Evolutionary conservation across 2,888 invertebrate species (phyloP), one percentile per base, ranked within the genome.

Genomic region (Stenotaenia linearis): DNA sequence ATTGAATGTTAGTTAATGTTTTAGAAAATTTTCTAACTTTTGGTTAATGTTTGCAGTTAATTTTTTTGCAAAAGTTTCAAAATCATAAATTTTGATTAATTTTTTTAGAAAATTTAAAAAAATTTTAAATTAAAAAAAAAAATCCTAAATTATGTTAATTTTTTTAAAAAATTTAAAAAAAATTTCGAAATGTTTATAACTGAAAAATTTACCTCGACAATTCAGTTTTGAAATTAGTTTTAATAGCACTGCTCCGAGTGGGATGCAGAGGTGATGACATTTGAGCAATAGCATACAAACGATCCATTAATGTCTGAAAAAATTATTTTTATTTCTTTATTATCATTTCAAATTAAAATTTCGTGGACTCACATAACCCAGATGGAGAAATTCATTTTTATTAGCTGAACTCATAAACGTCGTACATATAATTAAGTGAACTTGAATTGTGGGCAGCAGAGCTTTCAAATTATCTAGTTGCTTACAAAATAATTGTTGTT

Each of bases 351-450:
- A n/a, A 18, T 18, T 50, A n/a, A 12, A 40, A 40, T 40, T 40
- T 12, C 5, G 7, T 75, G 15, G 12, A 35, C 75, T 75, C 12
- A 75, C 90, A 84, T 90, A 91, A 23, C 90, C 91, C 80, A 92
- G 86, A 84, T 91, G 92, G 76, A 93, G 88, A 85, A 92, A 92
- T 85, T 93, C 92, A 84, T 91, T 91, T 85, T 92, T 92, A 83
- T 91, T 91, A 2, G 92, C 91, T 10, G 91, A 90, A 79, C 90
- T 90, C 45, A 90, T 91, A 85, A 93, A 92, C 6, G 91, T 90
- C 79, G 91, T 90, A 85, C 92, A 91, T 79, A 92, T 87, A 83
- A 92, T 89, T 32, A 92, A 87, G 84, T 92, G 92, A 81, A 91
- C 88, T 84, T 91, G 91, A 28, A 92, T 88, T 23, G 91, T 90